Base-by-base conservation (phyloP, 2,797 vertebrate genomes). In the Microchirus variegatus region DNA sequence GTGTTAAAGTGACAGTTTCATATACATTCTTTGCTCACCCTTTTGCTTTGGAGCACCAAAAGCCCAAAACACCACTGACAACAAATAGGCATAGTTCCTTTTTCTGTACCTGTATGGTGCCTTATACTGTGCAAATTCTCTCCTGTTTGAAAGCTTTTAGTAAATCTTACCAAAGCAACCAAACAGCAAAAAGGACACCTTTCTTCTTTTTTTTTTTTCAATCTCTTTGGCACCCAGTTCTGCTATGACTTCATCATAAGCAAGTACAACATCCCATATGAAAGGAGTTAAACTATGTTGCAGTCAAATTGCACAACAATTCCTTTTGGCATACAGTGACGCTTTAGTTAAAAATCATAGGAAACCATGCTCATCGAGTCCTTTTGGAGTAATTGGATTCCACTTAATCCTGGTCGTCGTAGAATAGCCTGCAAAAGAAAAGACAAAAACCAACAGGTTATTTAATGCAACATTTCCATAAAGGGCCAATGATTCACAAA, bases 341-440 rank as follows among this genome's bases (percentile, higher is more conserved):
- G 57, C 59, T 67, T 66, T 41, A 43, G 12, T 37, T 57, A 7
- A 41, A 14, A 42, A 65, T 93, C 84, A 94, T n/a, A 94, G 76
- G 75, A 85, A 93, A 37, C 92, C 92, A 14, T 93, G 92, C 70
- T 94, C 93, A 57, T 93, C 93, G 2, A 94, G 86, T 59, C 89
- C 90, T 76, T 90, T 93, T 3, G 84, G 56, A 71, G 91, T 87
- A 13, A 94, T 86, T 10, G 91, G 92, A 75, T 92, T 93, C 93
- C 93, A 94, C 70, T 88, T 93, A 1, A 87, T 70, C 77, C 90
- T 93, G 14, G 60, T 77, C 2, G 85, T 78, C 7, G 85, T 78
- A 9, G 84, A 73, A 63, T 84, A 85, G 43, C 86, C 92, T 94
- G 74, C 18, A 80, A 86, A 63, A 70, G 62, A 62, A 70, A 66